Evolutionary conservation across 2,797 vertebrate species (phyloP), one percentile per base, ranked within the genome.

Genomic region (Scolopax rusticola): DNA sequence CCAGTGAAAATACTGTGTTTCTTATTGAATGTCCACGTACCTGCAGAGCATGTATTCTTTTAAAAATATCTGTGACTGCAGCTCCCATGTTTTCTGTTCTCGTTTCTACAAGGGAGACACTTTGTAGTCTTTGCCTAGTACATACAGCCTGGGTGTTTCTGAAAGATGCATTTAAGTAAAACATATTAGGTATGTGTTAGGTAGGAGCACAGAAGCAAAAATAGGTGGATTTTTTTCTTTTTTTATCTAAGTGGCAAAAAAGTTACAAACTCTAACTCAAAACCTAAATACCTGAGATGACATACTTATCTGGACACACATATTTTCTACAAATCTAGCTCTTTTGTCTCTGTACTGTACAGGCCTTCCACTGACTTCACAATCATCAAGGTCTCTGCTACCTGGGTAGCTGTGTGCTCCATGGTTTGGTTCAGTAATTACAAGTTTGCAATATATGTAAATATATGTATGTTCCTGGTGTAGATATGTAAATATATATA

Each of bases 181-280:
- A 16, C 6, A 7, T 41, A 7, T 19, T 59, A 51, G n/a, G 9
- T 59, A 19, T 0, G 0, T 33, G 15, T 61, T 63, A 50, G 28
- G 25, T 41, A n/a, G 25, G n/a, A 93, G 12, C 48, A 57, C 4
- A 82, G 64, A 89, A 81, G 11, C 25, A 91, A 83, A 53, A 30
- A 18, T 28, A 30, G 30, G 28, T 15, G 20, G 11, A 20, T 23
- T 19, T 45, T 48, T 48, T 30, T 30, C n/a, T 54, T 32, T 18
- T 54, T 86, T 41, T 19, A 23, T 25, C 14, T 11, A 64, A 50
- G 17, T 38, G 27, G 30, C 19, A 89, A 84, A 70, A 23, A 41
- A 45, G 11, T 54, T 85, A 40, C 21, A 36, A 36, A 38, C 16
- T 92, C 21, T 57, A 63, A n/a, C 50, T 28, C 23, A 64, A 78